phyloP scores from a whole-genome alignment of 2,888 invertebrate species.

The Lithosia quadra region DNA sequence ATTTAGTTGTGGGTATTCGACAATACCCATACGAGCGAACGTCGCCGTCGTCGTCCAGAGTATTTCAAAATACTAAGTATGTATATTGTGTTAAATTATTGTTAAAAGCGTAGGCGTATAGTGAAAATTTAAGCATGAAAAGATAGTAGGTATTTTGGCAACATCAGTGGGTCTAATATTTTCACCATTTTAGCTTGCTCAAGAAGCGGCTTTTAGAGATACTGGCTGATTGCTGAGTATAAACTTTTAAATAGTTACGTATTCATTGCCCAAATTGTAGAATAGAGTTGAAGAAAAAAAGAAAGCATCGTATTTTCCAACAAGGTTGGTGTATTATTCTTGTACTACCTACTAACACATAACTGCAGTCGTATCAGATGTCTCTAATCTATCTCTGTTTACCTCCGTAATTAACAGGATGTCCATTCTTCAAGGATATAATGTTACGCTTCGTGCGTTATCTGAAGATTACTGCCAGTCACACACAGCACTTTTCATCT shows the following conservation, averaged over 20 bases:
- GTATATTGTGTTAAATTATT: slow-evolving; percentile 8
- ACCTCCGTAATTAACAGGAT: slow-evolving; percentile 72
- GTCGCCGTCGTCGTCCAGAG: slow-evolving; percentile 52
- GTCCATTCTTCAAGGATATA: slow-evolving; percentile 73
- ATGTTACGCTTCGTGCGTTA: slow-evolving; percentile 69
- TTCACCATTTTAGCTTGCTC: background rate
- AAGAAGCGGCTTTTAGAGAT: background rate
- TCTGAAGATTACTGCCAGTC: slow-evolving; percentile 58
- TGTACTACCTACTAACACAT: background rate
- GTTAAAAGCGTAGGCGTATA: slow-evolving; percentile 16
- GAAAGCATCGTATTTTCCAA: background rate
- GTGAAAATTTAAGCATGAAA: background rate
- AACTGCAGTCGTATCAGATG: slow-evolving; percentile 60
- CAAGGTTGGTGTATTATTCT: background rate
- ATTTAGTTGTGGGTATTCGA: slow-evolving; percentile 56
- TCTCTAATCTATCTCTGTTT: slow-evolving; percentile 69
- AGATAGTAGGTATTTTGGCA: background rate
- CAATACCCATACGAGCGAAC: slow-evolving; percentile 52
- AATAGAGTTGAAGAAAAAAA: background rate
- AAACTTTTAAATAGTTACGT: background rate
- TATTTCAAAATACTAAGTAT: slow-evolving; percentile 34
- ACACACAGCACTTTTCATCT: slow-evolving; percentile 56
- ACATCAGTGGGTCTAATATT: background rate
- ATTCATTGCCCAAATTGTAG: background rate
- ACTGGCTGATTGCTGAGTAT: no score